Evolutionary conservation across 2,113 vertebrate species (phyloP).

Genomic region (Holacanthus passer): DNA sequence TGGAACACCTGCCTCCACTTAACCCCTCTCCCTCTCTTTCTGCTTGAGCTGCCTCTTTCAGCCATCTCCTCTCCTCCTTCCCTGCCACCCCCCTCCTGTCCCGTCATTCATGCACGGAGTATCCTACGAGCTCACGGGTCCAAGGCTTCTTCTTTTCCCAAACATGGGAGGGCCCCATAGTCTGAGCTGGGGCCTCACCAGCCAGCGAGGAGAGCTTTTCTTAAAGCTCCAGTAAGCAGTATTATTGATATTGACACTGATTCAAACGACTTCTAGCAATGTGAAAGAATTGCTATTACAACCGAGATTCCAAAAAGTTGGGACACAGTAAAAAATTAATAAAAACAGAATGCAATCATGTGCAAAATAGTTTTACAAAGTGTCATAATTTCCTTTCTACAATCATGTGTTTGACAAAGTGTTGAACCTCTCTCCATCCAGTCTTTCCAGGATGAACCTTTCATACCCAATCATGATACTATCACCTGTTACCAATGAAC

Average conservation of each 20-base stretch:
- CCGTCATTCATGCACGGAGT: conserved; percentile 75
- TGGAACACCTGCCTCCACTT: conserved; percentile 87
- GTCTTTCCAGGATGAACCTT: too few species aligned
- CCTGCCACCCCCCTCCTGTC: conserved; percentile 64
- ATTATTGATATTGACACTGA: conserved; percentile 4
- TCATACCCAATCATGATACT: too few species aligned
- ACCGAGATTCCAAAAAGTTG: too few species aligned
- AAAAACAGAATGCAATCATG: too few species aligned
- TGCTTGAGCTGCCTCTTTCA: conserved; percentile 88
- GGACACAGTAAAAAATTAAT: too few species aligned
- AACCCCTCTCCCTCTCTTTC: conserved; percentile 87
- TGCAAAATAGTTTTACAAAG: too few species aligned
- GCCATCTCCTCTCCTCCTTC: conserved; percentile 71
- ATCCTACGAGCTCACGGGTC: conserved; percentile 73
- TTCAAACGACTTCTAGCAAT: background rate
- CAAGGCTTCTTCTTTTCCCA: conserved; percentile 72
- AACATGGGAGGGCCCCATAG: conserved; percentile 72
- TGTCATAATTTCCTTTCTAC: too few species aligned
- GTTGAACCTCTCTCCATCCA: too few species aligned
- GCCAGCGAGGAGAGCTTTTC: conserved; percentile 14
- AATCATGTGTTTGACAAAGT: too few species aligned
- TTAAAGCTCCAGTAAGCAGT: conserved; percentile 16
- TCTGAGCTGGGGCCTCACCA: conserved; percentile 32
- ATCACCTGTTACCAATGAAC: too few species aligned
- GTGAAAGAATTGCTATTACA: background rate